Percentiles rank a stretch among this genome's conserved stretches.
These are phyloP conservation scores for Semnopithecus entellus DNA, from an alignment of 2,113 vertebrate genomes.

Conservation along the genomic window DNA sequence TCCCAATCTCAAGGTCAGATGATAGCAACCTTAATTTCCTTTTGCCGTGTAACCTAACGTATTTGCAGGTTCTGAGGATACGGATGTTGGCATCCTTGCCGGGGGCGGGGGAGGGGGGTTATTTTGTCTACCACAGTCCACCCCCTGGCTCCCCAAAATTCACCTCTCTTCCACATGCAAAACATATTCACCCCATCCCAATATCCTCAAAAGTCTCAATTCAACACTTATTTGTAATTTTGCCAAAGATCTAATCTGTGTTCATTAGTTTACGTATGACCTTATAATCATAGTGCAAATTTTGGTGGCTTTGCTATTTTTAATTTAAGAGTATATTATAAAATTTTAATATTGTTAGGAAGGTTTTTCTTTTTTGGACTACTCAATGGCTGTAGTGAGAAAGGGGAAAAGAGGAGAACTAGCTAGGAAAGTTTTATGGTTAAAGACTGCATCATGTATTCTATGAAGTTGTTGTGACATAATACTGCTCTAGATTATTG, in stretches of 20 bases:
- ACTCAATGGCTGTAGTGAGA: too few species aligned
- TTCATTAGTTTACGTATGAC: neutral
- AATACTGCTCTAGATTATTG: neutral
- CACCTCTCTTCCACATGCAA: neutral
- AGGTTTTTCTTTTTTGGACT: neutral
- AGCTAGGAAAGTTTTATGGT: neutral
- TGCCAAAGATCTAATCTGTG: neutral
- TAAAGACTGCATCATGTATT: neutral
- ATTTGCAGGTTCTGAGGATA: neutral
- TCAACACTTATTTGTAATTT: neutral
- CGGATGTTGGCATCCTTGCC: neutral
- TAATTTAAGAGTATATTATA: neutral
- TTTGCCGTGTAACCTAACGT: neutral
- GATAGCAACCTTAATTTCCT: neutral
- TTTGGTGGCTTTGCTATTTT: neutral
- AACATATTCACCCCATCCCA: neutral
- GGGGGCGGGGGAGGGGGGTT: neutral
- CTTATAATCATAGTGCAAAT: neutral
- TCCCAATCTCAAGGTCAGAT: neutral
- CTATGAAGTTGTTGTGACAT: neutral
- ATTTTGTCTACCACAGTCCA: neutral
- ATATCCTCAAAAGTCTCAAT: neutral
- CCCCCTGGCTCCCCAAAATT: neutral
- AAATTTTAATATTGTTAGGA: neutral
- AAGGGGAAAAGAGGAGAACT: too few species aligned